Percentiles rank a stretch among this genome's conserved stretches.
These are phyloP conservation scores for Coilia nasus DNA, from an alignment of 2,797 vertebrate species.

Conservation along the genomic window DNA sequence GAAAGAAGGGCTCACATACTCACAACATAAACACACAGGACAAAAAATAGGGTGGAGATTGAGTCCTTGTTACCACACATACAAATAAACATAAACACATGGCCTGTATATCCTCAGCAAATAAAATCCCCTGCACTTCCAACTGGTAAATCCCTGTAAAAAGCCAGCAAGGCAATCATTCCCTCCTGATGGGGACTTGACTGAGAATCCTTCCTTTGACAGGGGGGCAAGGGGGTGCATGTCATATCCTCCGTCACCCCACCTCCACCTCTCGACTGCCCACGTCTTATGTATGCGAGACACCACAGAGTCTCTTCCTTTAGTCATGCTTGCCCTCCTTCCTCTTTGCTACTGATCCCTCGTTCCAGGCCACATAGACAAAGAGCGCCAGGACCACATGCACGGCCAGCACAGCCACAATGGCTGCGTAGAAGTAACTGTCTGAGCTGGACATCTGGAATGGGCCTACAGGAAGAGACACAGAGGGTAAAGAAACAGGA, in stretches of 20 bases:
- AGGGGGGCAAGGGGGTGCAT: neutral
- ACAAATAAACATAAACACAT: neutral
- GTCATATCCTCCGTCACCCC: neutral
- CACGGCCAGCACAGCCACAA: slow-evolving; percentile 91
- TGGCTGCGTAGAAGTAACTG: slow-evolving; percentile 96
- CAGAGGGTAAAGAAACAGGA: slow-evolving; percentile 22
- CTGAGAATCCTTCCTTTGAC: neutral
- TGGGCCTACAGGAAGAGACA: slow-evolving; percentile 71
- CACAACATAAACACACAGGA: neutral
- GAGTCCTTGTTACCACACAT: neutral
- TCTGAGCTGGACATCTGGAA: slow-evolving; percentile 93
- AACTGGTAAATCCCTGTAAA: slow-evolving; percentile 4
- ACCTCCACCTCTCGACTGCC: neutral
- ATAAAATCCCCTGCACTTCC: neutral
- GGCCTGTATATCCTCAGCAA: neutral
- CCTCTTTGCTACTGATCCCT: slow-evolving; percentile 78
- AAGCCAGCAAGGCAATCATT: neutral
- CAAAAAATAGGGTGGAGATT: neutral
- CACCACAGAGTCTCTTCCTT: slow-evolving; percentile 23
- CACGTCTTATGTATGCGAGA: neutral
- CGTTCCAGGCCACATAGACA: slow-evolving; percentile 94
- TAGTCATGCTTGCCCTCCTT: slow-evolving; percentile 78
- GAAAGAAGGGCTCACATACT: neutral
- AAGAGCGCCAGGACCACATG: slow-evolving; percentile 91
- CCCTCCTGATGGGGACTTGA: neutral